Evolutionary conservation across 1,140 invertebrate species (phyloP).

Genomic region (Littorina saxatilis): DNA sequence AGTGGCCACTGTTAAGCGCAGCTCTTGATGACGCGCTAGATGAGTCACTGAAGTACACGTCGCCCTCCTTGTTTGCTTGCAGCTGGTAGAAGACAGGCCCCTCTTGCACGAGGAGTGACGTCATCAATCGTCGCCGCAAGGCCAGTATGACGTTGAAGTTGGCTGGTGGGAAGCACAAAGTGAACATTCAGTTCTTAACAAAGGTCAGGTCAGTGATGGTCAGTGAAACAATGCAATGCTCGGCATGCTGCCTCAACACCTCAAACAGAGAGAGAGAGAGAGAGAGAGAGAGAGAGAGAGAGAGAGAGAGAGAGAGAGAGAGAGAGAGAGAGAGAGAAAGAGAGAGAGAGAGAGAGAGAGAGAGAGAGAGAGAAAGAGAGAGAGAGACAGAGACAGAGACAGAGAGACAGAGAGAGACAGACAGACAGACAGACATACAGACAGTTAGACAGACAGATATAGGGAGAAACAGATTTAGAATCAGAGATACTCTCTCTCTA

Average conservation of each 20-base stretch:
- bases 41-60: neutral
- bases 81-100: neutral
- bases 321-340: too few relatives aligned
- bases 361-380: too few relatives aligned
- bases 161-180: neutral
- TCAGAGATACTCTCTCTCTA: too few relatives aligned
- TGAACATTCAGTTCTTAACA: too few relatives aligned
- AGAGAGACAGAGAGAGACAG: neutral
- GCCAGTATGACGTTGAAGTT: neutral
- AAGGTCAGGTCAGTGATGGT: too few relatives aligned
- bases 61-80: neutral
- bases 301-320: too few relatives aligned
- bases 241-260: too few relatives aligned
- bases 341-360: too few relatives aligned
- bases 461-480: neutral
- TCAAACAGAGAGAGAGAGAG: too few relatives aligned
- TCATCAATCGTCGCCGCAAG: neutral
- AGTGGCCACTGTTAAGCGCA: neutral
- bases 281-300: too few relatives aligned
- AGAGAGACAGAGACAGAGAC: too few relatives aligned
- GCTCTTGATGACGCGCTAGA: neutral
- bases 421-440: conserved; percentile 16
- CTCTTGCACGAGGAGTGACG: neutral
- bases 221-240: too few relatives aligned
- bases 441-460: neutral